Conservation (phyloP, 2,113 vertebrate species). For the Atherinomorus stipes region DNA sequence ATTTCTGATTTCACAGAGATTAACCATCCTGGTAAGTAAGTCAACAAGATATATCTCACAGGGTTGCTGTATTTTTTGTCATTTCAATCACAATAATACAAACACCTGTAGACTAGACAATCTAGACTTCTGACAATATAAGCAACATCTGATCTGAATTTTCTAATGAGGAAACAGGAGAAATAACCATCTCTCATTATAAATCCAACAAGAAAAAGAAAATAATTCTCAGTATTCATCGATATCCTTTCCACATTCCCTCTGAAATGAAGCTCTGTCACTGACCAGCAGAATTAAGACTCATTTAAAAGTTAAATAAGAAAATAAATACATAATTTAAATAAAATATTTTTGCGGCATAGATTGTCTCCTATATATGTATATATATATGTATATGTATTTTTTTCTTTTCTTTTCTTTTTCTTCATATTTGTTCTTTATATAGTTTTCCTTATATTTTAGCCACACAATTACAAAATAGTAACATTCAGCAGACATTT, state of each 20-base stretch:
- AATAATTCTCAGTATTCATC: conserved; percentile 36
- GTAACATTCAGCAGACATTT: conserved; percentile 71
- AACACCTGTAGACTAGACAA: conserved; percentile 58
- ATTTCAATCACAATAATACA: conserved; percentile 44
- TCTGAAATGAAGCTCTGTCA: conserved; percentile 72
- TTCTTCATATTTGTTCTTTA: conserved; percentile 58
- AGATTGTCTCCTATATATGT: conserved; percentile 77
- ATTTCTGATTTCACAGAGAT: conserved; percentile 22
- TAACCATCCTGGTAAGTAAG: conserved; percentile 34
- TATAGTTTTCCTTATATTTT: conserved; percentile 65
- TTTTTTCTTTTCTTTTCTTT: conserved; percentile 45
- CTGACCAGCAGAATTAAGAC: conserved; percentile 82
- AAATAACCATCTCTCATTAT: conserved; percentile 36
- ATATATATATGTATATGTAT: conserved; percentile 4
- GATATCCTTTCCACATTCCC: conserved; percentile 41
- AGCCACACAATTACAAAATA: conserved; percentile 66
- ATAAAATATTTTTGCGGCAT: conserved; percentile 78
- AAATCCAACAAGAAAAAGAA: conserved; percentile 38
- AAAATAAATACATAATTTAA: conserved; percentile 83
- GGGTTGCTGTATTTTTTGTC: conserved; percentile 16
- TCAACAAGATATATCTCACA: conserved; percentile 27
- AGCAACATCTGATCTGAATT: conserved; percentile 41
- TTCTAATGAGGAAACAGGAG: conserved; percentile 27
- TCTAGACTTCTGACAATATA: conserved; percentile 51
- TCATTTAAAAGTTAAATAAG: conserved; percentile 75